Percentiles rank a stretch among this genome's conserved stretches.
phyloP scores from a whole-genome alignment of 2,888 invertebrate genomes.

The Pseudococcus jackbeardsleyi region DNA sequence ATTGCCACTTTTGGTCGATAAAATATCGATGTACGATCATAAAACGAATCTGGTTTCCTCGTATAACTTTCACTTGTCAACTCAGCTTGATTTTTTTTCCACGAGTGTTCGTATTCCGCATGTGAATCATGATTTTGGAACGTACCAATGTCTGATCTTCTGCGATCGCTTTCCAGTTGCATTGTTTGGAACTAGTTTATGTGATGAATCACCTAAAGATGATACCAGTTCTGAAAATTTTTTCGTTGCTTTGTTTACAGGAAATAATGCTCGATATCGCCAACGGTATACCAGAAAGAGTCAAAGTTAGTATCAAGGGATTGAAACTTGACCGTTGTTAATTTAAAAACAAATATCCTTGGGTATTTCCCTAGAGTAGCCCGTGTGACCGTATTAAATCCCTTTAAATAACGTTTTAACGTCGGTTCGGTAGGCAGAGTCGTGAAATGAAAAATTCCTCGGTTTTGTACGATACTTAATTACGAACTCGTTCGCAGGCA shows the following conservation, averaged over 20 bases:
- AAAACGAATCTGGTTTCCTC: not conserved
- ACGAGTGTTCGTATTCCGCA: not conserved
- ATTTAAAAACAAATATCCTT: constrained; percentile 8
- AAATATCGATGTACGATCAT: not conserved
- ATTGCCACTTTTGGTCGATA: not conserved
- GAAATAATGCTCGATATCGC: constrained; percentile 59
- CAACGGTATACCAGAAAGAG: constrained; percentile 57
- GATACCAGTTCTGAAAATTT: constrained; percentile 3
- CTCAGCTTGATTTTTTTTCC: constrained; percentile 7
- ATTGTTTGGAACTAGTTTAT: constrained; percentile 49
- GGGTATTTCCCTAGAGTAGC: not conserved
- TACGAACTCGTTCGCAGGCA: too few relatives aligned
- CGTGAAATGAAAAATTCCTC: not conserved
- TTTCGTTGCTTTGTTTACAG: constrained; percentile 55
- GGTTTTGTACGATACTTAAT: not conserved
- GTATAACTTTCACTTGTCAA: constrained; percentile 43
- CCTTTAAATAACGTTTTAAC: too few relatives aligned
- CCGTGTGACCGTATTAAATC: not conserved
- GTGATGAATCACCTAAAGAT: constrained; percentile 15
- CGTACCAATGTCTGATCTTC: not conserved
- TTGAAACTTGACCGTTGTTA: not conserved
- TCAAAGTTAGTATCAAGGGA: constrained; percentile 36
- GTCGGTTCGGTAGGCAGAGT: too few relatives aligned
- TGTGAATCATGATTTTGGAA: constrained; percentile 58
- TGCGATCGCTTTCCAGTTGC: constrained; percentile 38